Evolutionary conservation across 2,888 invertebrate genomes (phyloP).

Genomic region (Synergus itoensis): DNA sequence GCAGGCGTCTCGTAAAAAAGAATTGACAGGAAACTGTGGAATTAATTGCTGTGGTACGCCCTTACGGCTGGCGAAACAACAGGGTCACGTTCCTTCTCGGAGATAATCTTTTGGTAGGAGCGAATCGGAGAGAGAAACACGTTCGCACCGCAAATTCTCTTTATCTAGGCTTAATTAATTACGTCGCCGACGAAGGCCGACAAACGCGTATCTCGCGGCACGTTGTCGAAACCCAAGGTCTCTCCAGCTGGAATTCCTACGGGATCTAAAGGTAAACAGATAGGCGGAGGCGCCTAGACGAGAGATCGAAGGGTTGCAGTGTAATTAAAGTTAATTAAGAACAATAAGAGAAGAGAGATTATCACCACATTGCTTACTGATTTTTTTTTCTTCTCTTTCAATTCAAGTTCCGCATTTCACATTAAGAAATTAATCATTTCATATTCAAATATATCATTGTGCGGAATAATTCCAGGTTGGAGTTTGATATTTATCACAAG

Average conservation of each 20-base stretch:
- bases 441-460: background rate
- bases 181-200: slow-evolving; percentile 49
- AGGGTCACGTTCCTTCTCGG: slow-evolving; percentile 45
- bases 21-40: slow-evolving; percentile 50
- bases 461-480: background rate
- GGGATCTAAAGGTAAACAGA: slow-evolving; percentile 40
- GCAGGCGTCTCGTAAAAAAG: slow-evolving; percentile 46
- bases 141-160: slow-evolving; percentile 43
- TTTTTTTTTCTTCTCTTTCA: too few species aligned
- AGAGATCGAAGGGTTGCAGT: slow-evolving; percentile 45
- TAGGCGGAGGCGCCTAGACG: slow-evolving; percentile 49
- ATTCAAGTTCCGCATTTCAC: too few species aligned
- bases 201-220: slow-evolving; percentile 43
- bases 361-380: slow-evolving; percentile 11
- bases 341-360: slow-evolving; percentile 50
- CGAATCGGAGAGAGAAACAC: slow-evolving; percentile 45
- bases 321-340: slow-evolving; percentile 53
- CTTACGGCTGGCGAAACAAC: slow-evolving; percentile 12
- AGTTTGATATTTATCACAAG: background rate
- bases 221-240: slow-evolving; percentile 47
- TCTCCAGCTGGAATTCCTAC: slow-evolving; percentile 48
- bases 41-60: slow-evolving; percentile 48
- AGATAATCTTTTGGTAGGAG: slow-evolving; percentile 44
- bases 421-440: too few species aligned
- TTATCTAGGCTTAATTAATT: slow-evolving; percentile 55